Evolutionary conservation across 2,113 vertebrate species (phyloP).

Genomic region (Heptranchias perlo): DNA sequence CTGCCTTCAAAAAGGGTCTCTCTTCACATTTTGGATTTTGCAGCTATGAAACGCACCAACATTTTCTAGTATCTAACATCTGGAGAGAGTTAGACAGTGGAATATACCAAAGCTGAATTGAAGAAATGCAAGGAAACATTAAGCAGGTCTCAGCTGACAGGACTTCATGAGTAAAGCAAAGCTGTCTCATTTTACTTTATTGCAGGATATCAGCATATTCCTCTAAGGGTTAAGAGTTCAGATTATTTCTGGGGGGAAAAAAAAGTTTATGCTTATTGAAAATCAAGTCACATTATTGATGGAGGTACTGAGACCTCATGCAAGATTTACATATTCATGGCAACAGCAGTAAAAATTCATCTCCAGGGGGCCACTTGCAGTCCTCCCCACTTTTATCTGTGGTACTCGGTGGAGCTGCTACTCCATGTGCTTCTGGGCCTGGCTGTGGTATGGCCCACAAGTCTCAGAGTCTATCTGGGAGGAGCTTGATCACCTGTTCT

Average conservation of each 20-base stretch:
- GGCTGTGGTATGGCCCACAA: neutral
- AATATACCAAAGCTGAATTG: neutral
- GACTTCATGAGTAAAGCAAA: neutral
- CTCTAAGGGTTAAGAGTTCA: neutral
- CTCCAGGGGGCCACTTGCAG: neutral
- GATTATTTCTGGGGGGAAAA: neutral
- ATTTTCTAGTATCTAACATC: neutral
- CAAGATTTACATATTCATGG: neutral
- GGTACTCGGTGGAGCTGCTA: neutral
- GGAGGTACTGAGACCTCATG: neutral
- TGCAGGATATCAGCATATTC: neutral
- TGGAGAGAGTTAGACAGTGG: neutral
- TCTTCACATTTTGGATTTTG: neutral
- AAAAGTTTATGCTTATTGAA: neutral
- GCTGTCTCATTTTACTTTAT: neutral
- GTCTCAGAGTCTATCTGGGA: neutral
- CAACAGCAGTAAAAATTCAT: neutral
- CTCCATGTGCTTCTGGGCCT: neutral
- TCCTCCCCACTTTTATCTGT: neutral
- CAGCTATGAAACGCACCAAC: neutral
- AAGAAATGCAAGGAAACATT: conserved; percentile 19
- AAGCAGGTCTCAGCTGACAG: neutral
- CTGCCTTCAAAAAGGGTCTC: neutral
- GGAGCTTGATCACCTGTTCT: neutral
- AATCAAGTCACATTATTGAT: neutral